Conservation (phyloP, 1,140 invertebrate genomes). For the Pseudomyrmex concolor region DNA sequence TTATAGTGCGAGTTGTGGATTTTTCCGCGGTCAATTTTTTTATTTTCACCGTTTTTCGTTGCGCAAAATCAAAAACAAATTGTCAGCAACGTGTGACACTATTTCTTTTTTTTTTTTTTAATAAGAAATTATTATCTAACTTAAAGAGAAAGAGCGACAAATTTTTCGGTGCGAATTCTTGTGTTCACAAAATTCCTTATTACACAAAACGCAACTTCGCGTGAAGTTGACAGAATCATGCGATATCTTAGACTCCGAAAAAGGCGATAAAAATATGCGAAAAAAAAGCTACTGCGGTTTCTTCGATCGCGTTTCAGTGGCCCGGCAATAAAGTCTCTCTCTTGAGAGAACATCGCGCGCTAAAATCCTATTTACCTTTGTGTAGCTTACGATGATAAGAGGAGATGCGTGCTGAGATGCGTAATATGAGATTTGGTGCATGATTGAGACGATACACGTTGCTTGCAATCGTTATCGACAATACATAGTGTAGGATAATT, state of each 20-base stretch:
- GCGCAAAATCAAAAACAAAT: too few species aligned
- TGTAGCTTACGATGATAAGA: not conserved
- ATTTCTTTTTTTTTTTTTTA: too few species aligned
- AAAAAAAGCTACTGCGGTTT: constrained; percentile 6
- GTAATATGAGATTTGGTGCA: constrained; percentile 11
- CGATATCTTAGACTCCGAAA: constrained; percentile 3
- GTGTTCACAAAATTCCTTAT: too few species aligned
- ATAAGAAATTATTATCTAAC: too few species aligned
- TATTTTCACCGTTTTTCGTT: not conserved
- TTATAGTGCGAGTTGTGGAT: constrained; percentile 54
- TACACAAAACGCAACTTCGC: too few species aligned
- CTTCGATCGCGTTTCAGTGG: not conserved
- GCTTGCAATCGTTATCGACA: constrained; percentile 7
- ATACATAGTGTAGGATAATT: too few species aligned
- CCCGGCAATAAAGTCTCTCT: not conserved
- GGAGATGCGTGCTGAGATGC: not conserved
- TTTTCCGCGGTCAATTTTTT: constrained; percentile 14
- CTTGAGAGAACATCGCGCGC: not conserved
- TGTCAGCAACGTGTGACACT: too few species aligned
- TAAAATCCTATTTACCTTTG: constrained; percentile 30
- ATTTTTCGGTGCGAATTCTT: too few species aligned
- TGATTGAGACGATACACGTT: not conserved
- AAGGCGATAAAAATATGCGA: not conserved
- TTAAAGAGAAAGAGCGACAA: too few species aligned
- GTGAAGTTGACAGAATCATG: not conserved